Conservation (phyloP, 92 coral and sea anemone genomes). For the Porites lobata region DNA sequence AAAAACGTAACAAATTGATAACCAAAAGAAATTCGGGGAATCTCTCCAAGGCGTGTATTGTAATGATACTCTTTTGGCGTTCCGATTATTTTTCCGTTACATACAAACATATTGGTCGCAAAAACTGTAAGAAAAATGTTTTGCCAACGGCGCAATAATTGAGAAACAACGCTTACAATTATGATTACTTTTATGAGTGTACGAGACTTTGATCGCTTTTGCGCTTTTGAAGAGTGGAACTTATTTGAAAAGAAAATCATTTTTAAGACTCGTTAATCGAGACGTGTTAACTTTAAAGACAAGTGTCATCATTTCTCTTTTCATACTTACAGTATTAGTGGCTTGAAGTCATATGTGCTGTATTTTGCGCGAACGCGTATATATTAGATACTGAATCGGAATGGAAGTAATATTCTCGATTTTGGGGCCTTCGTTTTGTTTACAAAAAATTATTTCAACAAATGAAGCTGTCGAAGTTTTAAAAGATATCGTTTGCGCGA, state of each 20-base stretch:
- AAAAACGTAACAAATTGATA: not conserved
- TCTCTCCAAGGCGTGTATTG: slow-evolving; percentile 17
- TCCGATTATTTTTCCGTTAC: slow-evolving; percentile 29
- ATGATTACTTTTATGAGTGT: not conserved
- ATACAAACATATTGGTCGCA: not conserved
- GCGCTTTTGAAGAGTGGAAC: not conserved
- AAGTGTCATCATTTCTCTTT: slow-evolving; percentile 19
- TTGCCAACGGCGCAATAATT: slow-evolving; percentile 29
- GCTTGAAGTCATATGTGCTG: slow-evolving; percentile 8
- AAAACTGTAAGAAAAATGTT: slow-evolving; percentile 21
- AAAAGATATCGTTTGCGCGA: slow-evolving; percentile 4
- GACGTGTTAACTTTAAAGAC: slow-evolving; percentile 40
- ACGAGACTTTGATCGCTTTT: slow-evolving; percentile 24
- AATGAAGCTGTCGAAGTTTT: not conserved
- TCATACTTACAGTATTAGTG: slow-evolving; percentile 9
- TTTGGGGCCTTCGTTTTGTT: not conserved
- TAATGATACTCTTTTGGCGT: slow-evolving; percentile 2
- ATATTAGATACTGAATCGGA: not conserved
- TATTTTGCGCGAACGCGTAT: not conserved
- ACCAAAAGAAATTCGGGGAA: not conserved
- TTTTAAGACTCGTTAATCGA: slow-evolving; percentile 33
- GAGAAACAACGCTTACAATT: not conserved
- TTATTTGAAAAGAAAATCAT: slow-evolving; percentile 30
- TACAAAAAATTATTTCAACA: slow-evolving; percentile 12
- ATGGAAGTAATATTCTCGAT: not conserved